These are phyloP conservation scores for Antheraea assamensis DNA, from an alignment of 2,888 invertebrate genomes.

Conservation along the genomic window DNA sequence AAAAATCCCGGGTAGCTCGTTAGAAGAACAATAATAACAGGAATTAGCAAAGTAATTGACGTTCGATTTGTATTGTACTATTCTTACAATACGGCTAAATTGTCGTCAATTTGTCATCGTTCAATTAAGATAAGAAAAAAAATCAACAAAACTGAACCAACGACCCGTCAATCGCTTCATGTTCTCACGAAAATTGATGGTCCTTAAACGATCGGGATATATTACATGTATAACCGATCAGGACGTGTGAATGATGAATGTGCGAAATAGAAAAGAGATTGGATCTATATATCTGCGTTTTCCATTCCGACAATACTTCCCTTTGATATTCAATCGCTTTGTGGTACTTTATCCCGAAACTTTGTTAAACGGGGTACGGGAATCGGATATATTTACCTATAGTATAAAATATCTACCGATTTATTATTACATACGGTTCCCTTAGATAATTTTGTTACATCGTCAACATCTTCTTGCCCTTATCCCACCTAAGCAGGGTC, in stretches of 20 bases:
- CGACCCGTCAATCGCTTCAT: background rate
- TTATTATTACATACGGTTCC: no score
- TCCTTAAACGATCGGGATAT: background rate
- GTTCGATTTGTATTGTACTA: no score
- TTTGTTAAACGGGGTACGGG: background rate
- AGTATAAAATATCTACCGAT: background rate
- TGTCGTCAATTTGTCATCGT: no score
- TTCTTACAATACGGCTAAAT: no score
- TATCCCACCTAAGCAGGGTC: no score
- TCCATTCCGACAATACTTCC: conserved; percentile 5
- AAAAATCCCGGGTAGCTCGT: no score
- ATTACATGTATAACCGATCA: conserved; percentile 1
- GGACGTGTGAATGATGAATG: conserved; percentile 6
- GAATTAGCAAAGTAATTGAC: no score
- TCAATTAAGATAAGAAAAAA: no score
- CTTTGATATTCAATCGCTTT: conserved; percentile 15
- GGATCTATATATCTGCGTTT: conserved; percentile 1
- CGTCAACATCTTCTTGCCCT: no score
- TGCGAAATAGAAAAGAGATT: background rate
- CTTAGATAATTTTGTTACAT: no score
- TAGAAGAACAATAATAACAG: no score
- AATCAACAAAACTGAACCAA: background rate
- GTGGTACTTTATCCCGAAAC: conserved; percentile 13
- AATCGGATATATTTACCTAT: background rate
- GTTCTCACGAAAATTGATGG: conserved; percentile 1